Evolutionary conservation across 2,888 invertebrate genomes (phyloP), one percentile per base, ranked within the genome.

Genomic region (Busseola fusca): DNA sequence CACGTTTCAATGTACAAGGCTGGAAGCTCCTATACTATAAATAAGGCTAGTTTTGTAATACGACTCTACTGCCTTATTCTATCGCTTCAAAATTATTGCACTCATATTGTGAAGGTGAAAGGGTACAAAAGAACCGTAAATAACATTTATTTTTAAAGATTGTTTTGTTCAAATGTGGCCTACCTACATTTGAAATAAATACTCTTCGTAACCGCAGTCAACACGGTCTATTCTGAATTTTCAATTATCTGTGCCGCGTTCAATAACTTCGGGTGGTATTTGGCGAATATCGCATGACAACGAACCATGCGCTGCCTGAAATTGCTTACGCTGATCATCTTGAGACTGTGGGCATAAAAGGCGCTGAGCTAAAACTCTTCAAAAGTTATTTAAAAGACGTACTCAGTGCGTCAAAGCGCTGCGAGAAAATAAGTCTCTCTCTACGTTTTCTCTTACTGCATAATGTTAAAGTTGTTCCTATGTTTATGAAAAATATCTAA

Each of bases 1-100:
- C 16, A 42, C 30, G 67, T 42, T 30, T 63, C 77, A 77, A 62
- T 65, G 54, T 69, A 69, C 65, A 78, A 78, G 73, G 45, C 63
- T 71, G 25, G 64, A 52, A 60, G 21, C 40, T 7, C 10, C 25
- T 50, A 27, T 34, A 48, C 42, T 59, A 21, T 34, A 27, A 34
- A 30, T 40, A 59, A 72, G 14, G 18, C 4, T 10, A 25, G 16
- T 59, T n/a, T 30, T 34, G 25, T 59, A 21, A n/a, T 2, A 25
- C 16, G 16, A 52, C 25, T 62, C 16, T 40, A n/a, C 10, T 25
- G 16, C 0, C 21, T 42, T 25, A 58, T 16, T 52, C 21, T 50
- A 9, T n/a, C 18, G 21, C 5, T 69, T 52, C 18, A 9, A 71
- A 60, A n/a, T 60, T 12, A n/a, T 64, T n/a, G n/a, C 1, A 37